Evolutionary conservation across 2,113 vertebrate species (phyloP), one percentile per base, ranked within the genome.

Genomic region (Psophia crepitans): DNA sequence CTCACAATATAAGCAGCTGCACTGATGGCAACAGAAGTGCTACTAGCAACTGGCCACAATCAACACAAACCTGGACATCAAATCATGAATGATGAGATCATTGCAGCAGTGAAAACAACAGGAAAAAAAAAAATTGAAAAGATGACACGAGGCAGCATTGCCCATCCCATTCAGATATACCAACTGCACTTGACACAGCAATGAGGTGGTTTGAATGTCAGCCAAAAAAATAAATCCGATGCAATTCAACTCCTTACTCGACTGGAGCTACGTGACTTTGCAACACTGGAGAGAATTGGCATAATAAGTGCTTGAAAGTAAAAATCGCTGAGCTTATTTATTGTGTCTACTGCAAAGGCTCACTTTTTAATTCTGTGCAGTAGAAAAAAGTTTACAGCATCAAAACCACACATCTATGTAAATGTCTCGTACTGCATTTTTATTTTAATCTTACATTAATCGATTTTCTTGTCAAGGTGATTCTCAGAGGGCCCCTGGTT

Each of bases 151-250:
- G 54, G 44, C 70, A 80, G 48, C 37, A 54, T 10, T 79, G 57
- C 44, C 63, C 28, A 70, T 49, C 44, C 87, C 82, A 90, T 94
- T 95, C 90, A 95, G 66, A 91, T 57, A 82, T 8, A 87, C 66
- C 11, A 0, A 41, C 74, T 85, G 84, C 91, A 96, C 71, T 93
- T 91, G 78, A 96, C 82, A 95, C 26, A 53, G 93, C 78, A 86
- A 70, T 28, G 54, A 96, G 66, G 84, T 80, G 66, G 78, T 73
- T 6, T 96, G 93, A 96, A 96, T 94, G 87, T 94, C 96, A 94
- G 95, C 93, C 94, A 88, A 78, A 68, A 37, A 68, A 78, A 80
- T 66, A 70, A 51, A 14, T 32, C 53, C 91, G 66, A 90, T 80
- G 75, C 75, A 94, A 90, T 87, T 90, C 93, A 94, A 91, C 68